Evolutionary conservation across 2,113 vertebrate species (phyloP).

Genomic region (Lamprotornis superbus): DNA sequence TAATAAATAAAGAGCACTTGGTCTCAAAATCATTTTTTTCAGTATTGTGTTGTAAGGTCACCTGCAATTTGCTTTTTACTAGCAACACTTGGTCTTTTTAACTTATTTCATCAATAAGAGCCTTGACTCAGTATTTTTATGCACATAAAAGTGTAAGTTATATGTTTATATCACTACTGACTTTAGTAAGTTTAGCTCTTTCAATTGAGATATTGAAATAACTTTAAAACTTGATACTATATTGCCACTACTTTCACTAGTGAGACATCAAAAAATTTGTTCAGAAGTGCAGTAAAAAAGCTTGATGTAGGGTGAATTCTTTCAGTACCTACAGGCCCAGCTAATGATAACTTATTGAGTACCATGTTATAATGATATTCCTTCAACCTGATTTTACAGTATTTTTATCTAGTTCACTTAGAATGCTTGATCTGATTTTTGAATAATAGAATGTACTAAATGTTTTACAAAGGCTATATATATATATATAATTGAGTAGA

Average conservation of each 20-base stretch:
- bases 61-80: not conserved
- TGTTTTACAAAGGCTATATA: not conserved
- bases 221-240: not conserved
- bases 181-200: not conserved
- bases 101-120: not conserved
- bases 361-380: not conserved
- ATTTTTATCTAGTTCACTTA: not conserved
- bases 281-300: not conserved
- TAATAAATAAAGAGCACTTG: not conserved
- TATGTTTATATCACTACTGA: not conserved
- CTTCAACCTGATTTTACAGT: not conserved
- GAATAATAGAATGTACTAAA: not conserved
- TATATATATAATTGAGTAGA: not conserved
- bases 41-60: not conserved
- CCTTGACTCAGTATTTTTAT: not conserved
- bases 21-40: not conserved
- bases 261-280: not conserved
- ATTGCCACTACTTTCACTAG: not conserved
- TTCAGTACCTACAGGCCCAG: not conserved
- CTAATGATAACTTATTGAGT: not conserved
- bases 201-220: not conserved
- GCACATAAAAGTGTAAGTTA: not conserved
- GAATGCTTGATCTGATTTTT: conserved; percentile 2
- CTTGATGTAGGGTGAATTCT: not conserved
- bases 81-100: not conserved